Base-by-base conservation (phyloP, 2,888 invertebrate genomes). In the Pyrocoelia pectoralis region DNA sequence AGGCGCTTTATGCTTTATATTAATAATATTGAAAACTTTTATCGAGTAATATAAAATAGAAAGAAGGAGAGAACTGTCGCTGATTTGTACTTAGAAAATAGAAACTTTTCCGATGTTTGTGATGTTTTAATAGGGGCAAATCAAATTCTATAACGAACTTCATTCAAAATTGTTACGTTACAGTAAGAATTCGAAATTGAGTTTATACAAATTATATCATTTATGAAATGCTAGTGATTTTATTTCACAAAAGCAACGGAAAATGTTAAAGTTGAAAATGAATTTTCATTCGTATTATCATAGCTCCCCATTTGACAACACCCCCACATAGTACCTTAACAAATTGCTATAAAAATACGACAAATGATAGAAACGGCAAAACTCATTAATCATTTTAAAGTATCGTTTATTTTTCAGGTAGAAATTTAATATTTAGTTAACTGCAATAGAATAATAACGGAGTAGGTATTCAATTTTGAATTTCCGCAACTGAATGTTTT, bases 321-420 rank as follows among this genome's bases (percentile, higher is more conserved):
- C 54, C 55, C 50, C 28, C 33, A 29, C 50, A 6, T 24, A 24
- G 54, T 57, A 58, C 54, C 54, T 66, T 43, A 65, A 69, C 68
- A 69, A 70, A 70, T 69, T 66, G 60, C 64, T 63, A 59, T 51
- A 65, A 69, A 70, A 70, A 66, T 65, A 65, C 68, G 68, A 70
- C 68, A 68, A 70, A 69, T 63, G 68, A 68, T 65, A 53, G 65
- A 56, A 65, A 66, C 68, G 61, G 52, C 59, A 59, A 65, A 68
- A 69, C 58, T 61, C 68, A 68, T 70, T 67, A 68, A 61, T 70
- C 68, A 70, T 70, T 66, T 55, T 54, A 56, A 59, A 56, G 52
- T 46, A 46, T 29, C 56, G 48, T 48, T 52, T 61, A 33, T 51
- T 56, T 49, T 50, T 50, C 40, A 49, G 50, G 50, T 33, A 24